Percentiles rank a stretch among this genome's conserved stretches.
Evolutionary conservation across 2,797 vertebrate species (phyloP).

Genomic region (Argentina silus): DNA sequence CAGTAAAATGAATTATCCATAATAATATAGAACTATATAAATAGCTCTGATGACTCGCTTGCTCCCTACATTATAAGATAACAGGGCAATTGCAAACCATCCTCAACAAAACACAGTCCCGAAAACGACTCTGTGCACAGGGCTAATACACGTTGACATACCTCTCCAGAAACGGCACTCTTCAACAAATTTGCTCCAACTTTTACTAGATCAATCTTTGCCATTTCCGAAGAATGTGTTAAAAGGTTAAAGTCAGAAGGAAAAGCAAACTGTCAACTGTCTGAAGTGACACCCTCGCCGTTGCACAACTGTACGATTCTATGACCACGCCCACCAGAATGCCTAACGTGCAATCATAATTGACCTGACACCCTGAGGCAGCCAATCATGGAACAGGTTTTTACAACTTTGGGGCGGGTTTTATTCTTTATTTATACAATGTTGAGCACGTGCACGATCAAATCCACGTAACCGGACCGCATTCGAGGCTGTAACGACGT

Average conservation of each 20-base stretch:
- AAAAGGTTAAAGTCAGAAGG: not conserved
- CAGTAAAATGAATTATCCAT: not conserved
- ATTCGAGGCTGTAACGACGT: not conserved
- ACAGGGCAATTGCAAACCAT: no score
- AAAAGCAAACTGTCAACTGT: not conserved
- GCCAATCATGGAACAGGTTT: slow-evolving; percentile 54
- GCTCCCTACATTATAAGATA: no score
- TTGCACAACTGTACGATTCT: slow-evolving; percentile 62
- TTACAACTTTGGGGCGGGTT: slow-evolving; percentile 19
- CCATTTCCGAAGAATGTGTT: slow-evolving; percentile 58
- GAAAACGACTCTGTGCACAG: no score
- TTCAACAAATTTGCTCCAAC: slow-evolving; percentile 78
- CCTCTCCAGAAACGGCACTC: slow-evolving; percentile 76
- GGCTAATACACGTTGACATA: slow-evolving; percentile 46
- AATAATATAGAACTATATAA: not conserved
- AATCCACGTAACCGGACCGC: slow-evolving; percentile 16
- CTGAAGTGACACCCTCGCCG: not conserved
- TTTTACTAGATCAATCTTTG: slow-evolving; percentile 69
- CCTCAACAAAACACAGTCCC: no score
- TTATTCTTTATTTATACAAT: not conserved
- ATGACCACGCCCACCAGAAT: slow-evolving; percentile 52
- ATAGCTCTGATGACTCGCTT: no score
- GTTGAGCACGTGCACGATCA: slow-evolving; percentile 12
- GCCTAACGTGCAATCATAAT: slow-evolving; percentile 44
- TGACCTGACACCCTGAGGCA: not conserved